These are phyloP conservation scores for Ptychadena robeensis DNA, from an alignment of 2,797 vertebrate genomes.

Conservation along the genomic window DNA sequence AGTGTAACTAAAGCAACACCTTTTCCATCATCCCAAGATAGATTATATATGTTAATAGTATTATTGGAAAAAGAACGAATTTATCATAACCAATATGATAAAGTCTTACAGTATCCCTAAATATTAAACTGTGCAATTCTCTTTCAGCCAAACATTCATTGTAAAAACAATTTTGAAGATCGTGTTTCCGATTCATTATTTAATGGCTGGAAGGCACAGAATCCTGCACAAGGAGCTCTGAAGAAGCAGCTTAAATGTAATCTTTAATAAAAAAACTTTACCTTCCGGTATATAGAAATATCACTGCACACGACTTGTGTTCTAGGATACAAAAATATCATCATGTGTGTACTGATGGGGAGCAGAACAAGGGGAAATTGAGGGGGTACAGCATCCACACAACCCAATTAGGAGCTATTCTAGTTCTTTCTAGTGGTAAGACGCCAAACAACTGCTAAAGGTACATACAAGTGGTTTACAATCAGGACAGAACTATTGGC, in stretches of 20 bases:
- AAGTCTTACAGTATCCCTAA: not conserved
- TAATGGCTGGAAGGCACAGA: not conserved
- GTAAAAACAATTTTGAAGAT: not conserved
- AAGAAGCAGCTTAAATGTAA: not conserved
- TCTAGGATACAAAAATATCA: not conserved
- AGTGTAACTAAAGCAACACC: too few relatives aligned
- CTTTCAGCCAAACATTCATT: not conserved
- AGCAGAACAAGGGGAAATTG: not conserved
- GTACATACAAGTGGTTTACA: too few relatives aligned
- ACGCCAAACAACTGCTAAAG: too few relatives aligned
- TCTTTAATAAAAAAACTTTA: conserved; percentile 26
- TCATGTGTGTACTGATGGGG: not conserved
- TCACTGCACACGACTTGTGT: not conserved
- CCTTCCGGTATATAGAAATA: not conserved
- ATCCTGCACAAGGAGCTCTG: not conserved
- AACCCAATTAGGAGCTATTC: not conserved
- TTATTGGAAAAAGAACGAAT: not conserved
- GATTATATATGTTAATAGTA: too few relatives aligned
- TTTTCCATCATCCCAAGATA: too few relatives aligned
- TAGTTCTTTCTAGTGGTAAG: too few relatives aligned
- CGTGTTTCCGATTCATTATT: conserved; percentile 24
- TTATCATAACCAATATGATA: not conserved
- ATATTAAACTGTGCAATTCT: not conserved
- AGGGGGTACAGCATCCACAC: not conserved
- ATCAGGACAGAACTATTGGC: too few relatives aligned